phyloP scores from a whole-genome alignment of 1,140 invertebrate genomes.

The Dendrolimus punctatus region DNA sequence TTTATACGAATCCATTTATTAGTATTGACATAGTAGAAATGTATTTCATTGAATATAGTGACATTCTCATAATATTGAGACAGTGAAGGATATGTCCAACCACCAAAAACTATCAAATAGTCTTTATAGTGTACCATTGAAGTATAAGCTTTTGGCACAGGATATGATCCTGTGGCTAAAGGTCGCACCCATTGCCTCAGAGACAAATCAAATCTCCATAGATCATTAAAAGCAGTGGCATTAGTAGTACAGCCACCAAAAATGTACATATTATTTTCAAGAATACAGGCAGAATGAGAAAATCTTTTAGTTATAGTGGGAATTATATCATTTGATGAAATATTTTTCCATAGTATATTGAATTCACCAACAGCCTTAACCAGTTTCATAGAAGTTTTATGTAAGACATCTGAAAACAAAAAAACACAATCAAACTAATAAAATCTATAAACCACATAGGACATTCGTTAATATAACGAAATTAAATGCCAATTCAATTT shows the following conservation, averaged over 20 bases:
- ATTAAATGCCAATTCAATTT: too few species aligned
- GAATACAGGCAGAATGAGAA: slow-evolving; percentile 91
- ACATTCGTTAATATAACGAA: too few species aligned
- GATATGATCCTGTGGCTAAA: slow-evolving; percentile 89
- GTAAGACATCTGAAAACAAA: slow-evolving; percentile 79
- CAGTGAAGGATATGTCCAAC: slow-evolving; percentile 94
- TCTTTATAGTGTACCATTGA: slow-evolving; percentile 91
- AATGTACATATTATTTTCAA: slow-evolving; percentile 91
- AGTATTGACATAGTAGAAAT: slow-evolving; percentile 87
- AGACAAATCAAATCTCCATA: slow-evolving; percentile 94
- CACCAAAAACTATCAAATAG: slow-evolving; percentile 92
- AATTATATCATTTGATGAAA: slow-evolving; percentile 69
- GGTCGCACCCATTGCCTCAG: slow-evolving; percentile 87
- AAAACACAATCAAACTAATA: neutral
- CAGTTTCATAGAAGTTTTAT: slow-evolving; percentile 78
- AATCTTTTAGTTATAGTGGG: slow-evolving; percentile 90
- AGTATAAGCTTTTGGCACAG: slow-evolving; percentile 96
- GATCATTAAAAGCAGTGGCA: slow-evolving; percentile 96
- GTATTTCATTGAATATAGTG: slow-evolving; percentile 93
- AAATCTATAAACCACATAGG: too few species aligned
- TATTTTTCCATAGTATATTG: slow-evolving; percentile 79
- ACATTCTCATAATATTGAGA: slow-evolving; percentile 92
- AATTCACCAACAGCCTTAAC: slow-evolving; percentile 79
- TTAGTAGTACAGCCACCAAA: slow-evolving; percentile 97
- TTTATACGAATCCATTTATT: slow-evolving; percentile 90